phyloP scores from a whole-genome alignment of 2,797 vertebrate species.

The Clarias pachynema region DNA sequence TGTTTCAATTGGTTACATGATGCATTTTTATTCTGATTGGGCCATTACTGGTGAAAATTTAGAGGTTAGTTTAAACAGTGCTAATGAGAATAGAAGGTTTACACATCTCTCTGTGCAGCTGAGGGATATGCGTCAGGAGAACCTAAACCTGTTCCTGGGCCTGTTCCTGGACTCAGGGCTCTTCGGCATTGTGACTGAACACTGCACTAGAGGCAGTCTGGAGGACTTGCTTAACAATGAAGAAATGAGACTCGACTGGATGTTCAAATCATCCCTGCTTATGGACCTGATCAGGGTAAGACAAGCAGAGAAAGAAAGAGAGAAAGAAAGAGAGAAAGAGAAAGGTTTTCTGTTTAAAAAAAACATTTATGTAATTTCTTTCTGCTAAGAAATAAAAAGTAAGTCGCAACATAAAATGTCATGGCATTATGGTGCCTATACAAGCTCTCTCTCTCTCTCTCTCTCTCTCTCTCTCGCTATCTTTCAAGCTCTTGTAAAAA shows the following conservation, averaged over 20 bases:
- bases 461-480: background rate
- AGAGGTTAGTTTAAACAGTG: too few relatives aligned
- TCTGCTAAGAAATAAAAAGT: background rate
- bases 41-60: too few relatives aligned
- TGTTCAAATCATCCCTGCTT: constrained; percentile 95
- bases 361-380: background rate
- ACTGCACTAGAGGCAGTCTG: constrained; percentile 87
- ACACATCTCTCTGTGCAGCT: constrained; percentile 70
- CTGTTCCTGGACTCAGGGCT: constrained; percentile 84
- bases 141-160: constrained; percentile 89
- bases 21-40: too few relatives aligned
- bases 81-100: background rate
- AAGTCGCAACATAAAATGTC: background rate
- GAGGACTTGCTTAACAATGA: constrained; percentile 86
- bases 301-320: background rate
- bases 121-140: constrained; percentile 90
- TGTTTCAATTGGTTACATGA: too few relatives aligned
- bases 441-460: background rate
- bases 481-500: background rate
- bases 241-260: constrained; percentile 95
- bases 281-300: constrained; percentile 90
- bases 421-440: background rate
- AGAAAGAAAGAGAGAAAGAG: background rate
- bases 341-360: background rate
- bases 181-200: constrained; percentile 88